Percentiles rank a stretch among this genome's conserved stretches.
Conservation (phyloP, 2,888 invertebrate genomes). For the Brassicogethes aeneus region DNA sequence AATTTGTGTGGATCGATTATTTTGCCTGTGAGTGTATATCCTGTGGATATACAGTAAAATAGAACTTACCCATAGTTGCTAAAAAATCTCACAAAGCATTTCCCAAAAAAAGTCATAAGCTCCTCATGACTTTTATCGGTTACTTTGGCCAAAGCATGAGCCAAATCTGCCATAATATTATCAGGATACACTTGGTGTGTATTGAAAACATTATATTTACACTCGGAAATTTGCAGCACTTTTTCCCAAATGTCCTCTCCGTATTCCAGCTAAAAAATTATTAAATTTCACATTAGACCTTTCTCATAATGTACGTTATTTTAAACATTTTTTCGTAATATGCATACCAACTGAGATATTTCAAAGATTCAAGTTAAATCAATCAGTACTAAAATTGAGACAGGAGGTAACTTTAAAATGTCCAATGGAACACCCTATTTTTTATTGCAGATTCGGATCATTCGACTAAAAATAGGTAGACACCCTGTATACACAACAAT, state of each 20-base stretch:
- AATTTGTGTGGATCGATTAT: no score
- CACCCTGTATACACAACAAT: no score
- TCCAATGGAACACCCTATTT: no score
- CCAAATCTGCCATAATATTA: conserved; percentile 68
- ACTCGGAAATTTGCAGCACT: conserved; percentile 61
- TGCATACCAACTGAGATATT: no score
- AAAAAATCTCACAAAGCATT: conserved; percentile 84
- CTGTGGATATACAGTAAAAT: background rate
- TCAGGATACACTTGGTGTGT: conserved; percentile 81
- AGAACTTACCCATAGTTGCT: conserved; percentile 74
- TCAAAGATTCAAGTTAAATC: no score
- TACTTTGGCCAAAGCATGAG: conserved; percentile 59
- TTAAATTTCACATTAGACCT: conserved; percentile 1
- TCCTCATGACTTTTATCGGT: conserved; percentile 59
- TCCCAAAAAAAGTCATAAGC: conserved; percentile 82
- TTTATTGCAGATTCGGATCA: no score
- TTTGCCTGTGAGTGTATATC: no score
- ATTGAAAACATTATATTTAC: conserved; percentile 66
- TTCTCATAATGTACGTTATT: no score
- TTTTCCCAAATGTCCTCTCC: conserved; percentile 71
- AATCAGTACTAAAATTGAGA: background rate
- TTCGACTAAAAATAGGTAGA: no score
- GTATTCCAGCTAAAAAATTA: conserved; percentile 57
- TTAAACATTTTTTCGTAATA: no score
- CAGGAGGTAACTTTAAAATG: no score